Base-by-base conservation (phyloP, 2,797 vertebrate species). In the Eospalax fontanierii region DNA sequence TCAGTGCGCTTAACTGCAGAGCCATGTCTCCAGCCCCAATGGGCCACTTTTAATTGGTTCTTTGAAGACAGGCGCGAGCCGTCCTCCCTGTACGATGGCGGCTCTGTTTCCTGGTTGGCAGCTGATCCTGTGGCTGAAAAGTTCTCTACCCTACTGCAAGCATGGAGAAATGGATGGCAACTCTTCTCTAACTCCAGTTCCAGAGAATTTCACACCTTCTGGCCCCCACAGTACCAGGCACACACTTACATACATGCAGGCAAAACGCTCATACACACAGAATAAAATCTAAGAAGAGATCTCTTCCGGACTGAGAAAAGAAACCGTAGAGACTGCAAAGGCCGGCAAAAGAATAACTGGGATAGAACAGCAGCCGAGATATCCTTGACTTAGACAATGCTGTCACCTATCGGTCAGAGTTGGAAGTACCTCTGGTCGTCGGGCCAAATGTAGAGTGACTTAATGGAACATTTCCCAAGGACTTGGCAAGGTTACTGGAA, bases 361-460 rank as follows among this genome's bases (percentile, higher is more conserved):
- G 19, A 18, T 5, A 43, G 1, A 30, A 21, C 16, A 30, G 59
- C 2, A 0, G 24, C 68, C 70, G 30, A 18, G 81, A 76, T 33
- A 76, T 10, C 50, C 6, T 5, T 90, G 79, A 54, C 90, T 96
- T 96, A 95, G 95, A 80, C 96, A 96, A 97, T 90, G 88, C 96
- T 96, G 96, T 96, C 97, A 87, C 89, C 96, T 7, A 33, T 14
- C 2, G 96, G 85, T 61, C 84, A 78, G 46, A 79, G 86, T 3
- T 28, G 59, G 33, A 96, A 96, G n/a, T 86, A 65, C 91, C 7
- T 35, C 61, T 30, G 73, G 2, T 65, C 71, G 70, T 71, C 22
- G 21, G 21, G 5, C 38, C 12, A 6, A 15, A 83, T 75, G 33
- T 26, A 82, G 76, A 90, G 71, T 15, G 40, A 81, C 70, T 74